These are phyloP conservation scores for Spodoptera litura DNA, from an alignment of 1,140 invertebrate species.

Conservation along the genomic window DNA sequence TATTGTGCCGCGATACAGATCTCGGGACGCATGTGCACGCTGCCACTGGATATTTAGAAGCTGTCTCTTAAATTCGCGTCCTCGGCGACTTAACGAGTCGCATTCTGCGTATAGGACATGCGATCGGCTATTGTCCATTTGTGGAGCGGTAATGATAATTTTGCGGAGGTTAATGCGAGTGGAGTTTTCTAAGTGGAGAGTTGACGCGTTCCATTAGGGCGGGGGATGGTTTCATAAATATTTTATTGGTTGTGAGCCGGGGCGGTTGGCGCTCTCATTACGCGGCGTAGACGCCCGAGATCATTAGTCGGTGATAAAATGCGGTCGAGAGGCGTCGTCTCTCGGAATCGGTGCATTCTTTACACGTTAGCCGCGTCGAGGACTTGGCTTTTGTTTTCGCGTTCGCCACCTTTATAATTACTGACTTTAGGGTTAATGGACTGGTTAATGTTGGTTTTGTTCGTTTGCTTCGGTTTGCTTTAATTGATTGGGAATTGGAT, in stretches of 20 bases:
- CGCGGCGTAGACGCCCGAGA: conserved; percentile 62
- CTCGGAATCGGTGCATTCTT: conserved; percentile 65
- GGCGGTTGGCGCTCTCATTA: conserved; percentile 71
- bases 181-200: conserved; percentile 59
- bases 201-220: conserved; percentile 75
- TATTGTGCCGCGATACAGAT: conserved; percentile 85
- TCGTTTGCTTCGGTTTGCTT: conserved; percentile 44
- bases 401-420: conserved; percentile 54
- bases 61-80: conserved; percentile 82
- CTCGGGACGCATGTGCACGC: conserved; percentile 77
- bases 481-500: conserved; percentile 44
- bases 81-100: conserved; percentile 81
- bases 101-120: conserved; percentile 80
- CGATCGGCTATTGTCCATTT: conserved; percentile 80
- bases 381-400: conserved; percentile 55
- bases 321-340: conserved; percentile 58
- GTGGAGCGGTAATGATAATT: conserved; percentile 45
- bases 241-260: conserved; percentile 75
- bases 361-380: conserved; percentile 45
- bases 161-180: conserved; percentile 62
- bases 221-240: conserved; percentile 79
- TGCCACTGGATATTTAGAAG: conserved; percentile 83
- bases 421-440: conserved; percentile 50
- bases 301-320: conserved; percentile 80
- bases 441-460: conserved; percentile 54